These are phyloP conservation scores for Drymonia ruficornis DNA, from an alignment of 2,888 invertebrate genomes.

Conservation along the genomic window DNA sequence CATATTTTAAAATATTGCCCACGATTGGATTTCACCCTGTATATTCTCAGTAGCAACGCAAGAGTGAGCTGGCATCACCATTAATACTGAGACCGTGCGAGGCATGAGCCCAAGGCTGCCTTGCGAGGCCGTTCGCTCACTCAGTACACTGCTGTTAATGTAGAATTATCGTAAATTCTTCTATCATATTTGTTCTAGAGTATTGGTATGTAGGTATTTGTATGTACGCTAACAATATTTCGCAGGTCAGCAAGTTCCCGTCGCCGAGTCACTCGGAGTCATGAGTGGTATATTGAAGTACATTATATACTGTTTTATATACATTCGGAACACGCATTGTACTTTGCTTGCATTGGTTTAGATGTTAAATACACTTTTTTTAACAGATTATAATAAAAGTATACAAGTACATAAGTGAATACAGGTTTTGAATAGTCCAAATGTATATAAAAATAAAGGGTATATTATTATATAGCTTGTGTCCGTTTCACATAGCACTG, in stretches of 20 bases:
- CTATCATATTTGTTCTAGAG: background rate
- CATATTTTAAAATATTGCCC: too few relatives aligned
- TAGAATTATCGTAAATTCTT: background rate
- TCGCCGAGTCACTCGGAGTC: conserved; percentile 78
- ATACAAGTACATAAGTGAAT: too few relatives aligned
- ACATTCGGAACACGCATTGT: conserved; percentile 53
- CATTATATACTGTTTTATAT: conserved; percentile 40
- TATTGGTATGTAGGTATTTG: too few relatives aligned
- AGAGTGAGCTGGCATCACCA: too few relatives aligned
- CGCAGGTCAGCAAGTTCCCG: conserved; percentile 81
- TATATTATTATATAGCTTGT: conserved; percentile 48
- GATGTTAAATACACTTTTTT: too few relatives aligned
- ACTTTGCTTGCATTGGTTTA: too few relatives aligned
- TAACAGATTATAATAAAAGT: too few relatives aligned
- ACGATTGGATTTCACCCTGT: too few relatives aligned
- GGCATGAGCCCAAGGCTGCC: too few relatives aligned
- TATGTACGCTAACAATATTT: conserved; percentile 46
- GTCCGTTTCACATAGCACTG: conserved; percentile 60
- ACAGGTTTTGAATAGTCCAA: conserved; percentile 25
- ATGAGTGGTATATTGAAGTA: conserved; percentile 71
- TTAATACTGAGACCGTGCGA: too few relatives aligned
- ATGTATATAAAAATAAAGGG: conserved; percentile 44
- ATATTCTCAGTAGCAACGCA: too few relatives aligned
- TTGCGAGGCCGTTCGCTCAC: too few relatives aligned
- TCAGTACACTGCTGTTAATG: background rate